Evolutionary conservation across 2,888 invertebrate species (phyloP).

Genomic region (Nephrotoma appendiculata): DNA sequence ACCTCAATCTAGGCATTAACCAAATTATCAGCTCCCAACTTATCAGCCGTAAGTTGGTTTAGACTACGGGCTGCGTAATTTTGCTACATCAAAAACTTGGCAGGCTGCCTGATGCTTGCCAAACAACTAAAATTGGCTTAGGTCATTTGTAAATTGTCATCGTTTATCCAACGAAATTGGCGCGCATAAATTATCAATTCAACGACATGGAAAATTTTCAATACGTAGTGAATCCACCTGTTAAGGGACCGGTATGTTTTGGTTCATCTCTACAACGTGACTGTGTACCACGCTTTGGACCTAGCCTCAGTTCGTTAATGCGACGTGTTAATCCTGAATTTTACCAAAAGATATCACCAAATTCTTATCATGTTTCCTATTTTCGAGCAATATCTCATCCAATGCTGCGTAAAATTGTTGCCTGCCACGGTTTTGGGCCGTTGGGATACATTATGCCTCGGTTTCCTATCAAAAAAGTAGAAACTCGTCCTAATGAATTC

Average conservation of each 20-base stretch:
- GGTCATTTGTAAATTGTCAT: too few relatives aligned
- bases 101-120: not conserved
- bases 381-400: not conserved
- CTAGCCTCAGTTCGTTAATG: conserved; percentile 36
- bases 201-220: conserved; percentile 25
- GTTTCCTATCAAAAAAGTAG: not conserved
- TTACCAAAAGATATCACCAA: not conserved
- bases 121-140: not conserved
- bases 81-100: not conserved
- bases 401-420: not conserved
- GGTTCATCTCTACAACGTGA: conserved; percentile 35
- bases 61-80: not conserved
- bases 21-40: too few relatives aligned
- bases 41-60: not conserved
- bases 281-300: conserved; percentile 34
- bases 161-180: too few relatives aligned
- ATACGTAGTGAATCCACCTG: conserved; percentile 39
- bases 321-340: conserved; percentile 26
- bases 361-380: not conserved
- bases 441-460: not conserved
- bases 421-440: not conserved
- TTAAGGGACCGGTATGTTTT: conserved; percentile 36
- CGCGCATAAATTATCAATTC: not conserved
- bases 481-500: not conserved
- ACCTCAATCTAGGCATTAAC: too few relatives aligned